Conservation (phyloP, 2,797 vertebrate species). For the Peromyscus melanophrys region DNA sequence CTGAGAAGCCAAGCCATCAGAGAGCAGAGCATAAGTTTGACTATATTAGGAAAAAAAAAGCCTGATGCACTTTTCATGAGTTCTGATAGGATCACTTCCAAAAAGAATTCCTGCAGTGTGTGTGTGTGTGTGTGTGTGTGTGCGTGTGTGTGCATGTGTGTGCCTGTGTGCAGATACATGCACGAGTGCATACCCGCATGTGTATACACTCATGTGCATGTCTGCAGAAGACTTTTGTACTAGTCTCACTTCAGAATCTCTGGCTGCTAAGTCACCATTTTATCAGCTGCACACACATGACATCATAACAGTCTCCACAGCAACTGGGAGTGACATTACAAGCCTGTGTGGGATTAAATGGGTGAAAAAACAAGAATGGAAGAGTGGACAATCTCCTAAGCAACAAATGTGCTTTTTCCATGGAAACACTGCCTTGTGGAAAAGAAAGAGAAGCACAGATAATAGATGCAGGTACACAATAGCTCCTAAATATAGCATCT, state of each 20-base stretch:
- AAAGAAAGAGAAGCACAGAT: slow-evolving; percentile 79
- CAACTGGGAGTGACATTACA: slow-evolving; percentile 76
- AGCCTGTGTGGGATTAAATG: slow-evolving; percentile 78
- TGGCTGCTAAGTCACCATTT: slow-evolving; percentile 77
- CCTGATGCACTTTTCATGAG: background rate
- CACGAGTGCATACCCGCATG: no score
- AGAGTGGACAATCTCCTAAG: slow-evolving; percentile 77
- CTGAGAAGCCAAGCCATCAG: background rate
- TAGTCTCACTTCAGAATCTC: slow-evolving; percentile 33
- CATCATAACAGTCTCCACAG: slow-evolving; percentile 75
- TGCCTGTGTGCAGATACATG: background rate
- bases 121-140: background rate
- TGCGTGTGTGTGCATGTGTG: no score
- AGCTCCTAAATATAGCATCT: slow-evolving; percentile 79
- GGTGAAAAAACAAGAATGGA: slow-evolving; percentile 68
- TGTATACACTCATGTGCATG: background rate
- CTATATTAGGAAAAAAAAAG: slow-evolving; percentile 50
- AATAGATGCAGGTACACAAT: slow-evolving; percentile 81
- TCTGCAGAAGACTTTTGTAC: background rate
- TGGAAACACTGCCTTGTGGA: slow-evolving; percentile 77
- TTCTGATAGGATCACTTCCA: slow-evolving; percentile 40
- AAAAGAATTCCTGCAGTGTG: background rate
- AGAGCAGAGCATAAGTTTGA: slow-evolving; percentile 14
- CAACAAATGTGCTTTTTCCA: slow-evolving; percentile 81
- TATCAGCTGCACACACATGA: background rate